Base-by-base conservation (phyloP, 1,140 invertebrate genomes). In the Helicoverpa armigera region DNA sequence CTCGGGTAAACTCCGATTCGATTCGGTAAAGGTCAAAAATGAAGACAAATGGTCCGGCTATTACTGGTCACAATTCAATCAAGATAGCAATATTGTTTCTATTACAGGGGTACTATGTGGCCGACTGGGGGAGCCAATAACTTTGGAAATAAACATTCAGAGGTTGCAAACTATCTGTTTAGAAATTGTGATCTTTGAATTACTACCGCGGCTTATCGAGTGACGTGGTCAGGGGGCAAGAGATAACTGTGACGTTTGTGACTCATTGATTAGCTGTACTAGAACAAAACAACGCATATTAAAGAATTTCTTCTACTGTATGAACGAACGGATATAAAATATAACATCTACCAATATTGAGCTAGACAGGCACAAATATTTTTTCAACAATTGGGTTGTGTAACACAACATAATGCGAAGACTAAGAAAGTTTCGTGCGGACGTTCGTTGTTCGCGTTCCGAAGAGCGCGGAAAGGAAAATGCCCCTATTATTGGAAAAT, bases 381-480 rank as follows among this genome's bases (percentile, higher is more conserved):
- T 4, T 73, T 9, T 29, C 23, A 53, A 51, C 18, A 60, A 75
- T 75, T 14, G 11, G n/a, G 29, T 75, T 75, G 13, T 18, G 31
- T 35, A 60, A 60, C 31, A 56, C 70, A 43, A 51, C 31, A 50
- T 43, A 50, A 75, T 13, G 18, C 43, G 7, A 61, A 50, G n/a
- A 50, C 56, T 60, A 43, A 48, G 31, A 60, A 60, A 75, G 31
- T 75, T 61, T 75, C 29, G 9, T 61, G 53, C 13, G 16, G 56
- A 61, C 72, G 61, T 75, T 60, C 72, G 61, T 75, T 60, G 56
- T 75, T 60, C 23, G 61, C 60, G 61, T 77, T 67, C 48, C 56
- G 23, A 77, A 77, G 18, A 53, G 50, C 50, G 18, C 2, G 12
- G 50, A 77, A 63, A 65, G 43, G 74, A 77, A 77, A 77, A 77